Base-by-base conservation (phyloP, 1,140 invertebrate genomes). In the Magallana ariakensis region DNA sequence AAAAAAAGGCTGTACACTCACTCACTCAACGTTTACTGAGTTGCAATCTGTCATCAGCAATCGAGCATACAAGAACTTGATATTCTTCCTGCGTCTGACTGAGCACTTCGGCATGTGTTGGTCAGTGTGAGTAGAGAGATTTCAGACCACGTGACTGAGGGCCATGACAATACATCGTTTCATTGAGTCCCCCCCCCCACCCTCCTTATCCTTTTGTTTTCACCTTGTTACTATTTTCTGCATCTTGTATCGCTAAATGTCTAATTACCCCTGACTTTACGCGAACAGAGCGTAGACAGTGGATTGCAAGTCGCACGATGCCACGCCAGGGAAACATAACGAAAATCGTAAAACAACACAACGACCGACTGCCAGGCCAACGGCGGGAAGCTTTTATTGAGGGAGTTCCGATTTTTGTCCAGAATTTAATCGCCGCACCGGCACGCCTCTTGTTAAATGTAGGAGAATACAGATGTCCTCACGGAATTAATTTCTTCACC, bases 11-110 rank as follows among this genome's bases (percentile, higher is more conserved):
- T 75, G 22, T 26, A 11, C 33, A 10, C 26, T 33, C 10, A 26
- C 19, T 33, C 22, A 3, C 66, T 19, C 66, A 46, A 46, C 33
- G 33, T 46, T 46, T 46, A 33, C 66, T 33, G 66, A 75, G 10
- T 26, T 75, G 66, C 33, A 46, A 46, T 75, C 66, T 75, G 66
- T 75, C 66, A 75, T 75, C 66, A 75, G 66, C 19, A 9, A 75
- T 11, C 22, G 66, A 26, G 66, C 33, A 75, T 13, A 75, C 66
- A 75, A 75, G 66, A 75, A 75, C 66, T 13, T 46, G 22, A 75
- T 75, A 33, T 26, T 26, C 22, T 13, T 46, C 22, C 22, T 75
- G n/a, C 26, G 19, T 70, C 19, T 70, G 22, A 10, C 22, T 75
- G 22, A n/a, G n/a, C n/a, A n/a, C 22, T 19, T 33, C 22, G 19